Evolutionary conservation across 2,888 invertebrate species (phyloP), one percentile per base, ranked within the genome.

Genomic region (Cybosia mesomella): DNA sequence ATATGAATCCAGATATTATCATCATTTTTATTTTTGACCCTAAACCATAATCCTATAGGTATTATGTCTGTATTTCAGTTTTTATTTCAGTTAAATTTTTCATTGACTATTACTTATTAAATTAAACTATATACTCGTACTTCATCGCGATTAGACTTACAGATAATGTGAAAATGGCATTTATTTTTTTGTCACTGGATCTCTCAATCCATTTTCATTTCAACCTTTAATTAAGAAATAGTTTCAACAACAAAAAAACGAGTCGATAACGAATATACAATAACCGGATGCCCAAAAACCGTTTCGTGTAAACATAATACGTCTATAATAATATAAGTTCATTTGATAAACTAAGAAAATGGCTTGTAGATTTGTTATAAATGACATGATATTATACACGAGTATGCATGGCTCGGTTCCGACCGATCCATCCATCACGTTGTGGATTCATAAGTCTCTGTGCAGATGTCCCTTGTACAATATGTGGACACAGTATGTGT

Each of bases 371-470:
- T 76, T 75, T 64, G 67, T 70, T 67, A 70, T 70, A 75, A 71
- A 67, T 53, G 70, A 71, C 64, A 64, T 68, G 67, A 79, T 64
- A 71, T 80, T 71, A 77, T 78, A 28, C 58, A 9, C 81, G 68
- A 68, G 57, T 73, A 69, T 78, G 64, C 81, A 72, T 63, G 68
- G 81, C 79, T 81, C 82, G 81, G 80, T 76, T 76, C 67, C 67
- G 84, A 76, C 83, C 80, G 80, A 85, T 84, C 90, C 90, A 93
- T 94, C 92, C 91, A 93, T 93, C 93, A 93, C 83, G 84, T 88
- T 89, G 88, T 82, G 84, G 87, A 90, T 91, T 92, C 92, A 91
- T 93, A 92, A 91, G 89, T 89, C 88, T 85, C 81, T 86, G 80
- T 87, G 86, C 89, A 90, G 87, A 91, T 90, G 89, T 88, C 85